Evolutionary conservation across 2,113 vertebrate genomes (phyloP).

Genomic region (Ochotona princeps): DNA sequence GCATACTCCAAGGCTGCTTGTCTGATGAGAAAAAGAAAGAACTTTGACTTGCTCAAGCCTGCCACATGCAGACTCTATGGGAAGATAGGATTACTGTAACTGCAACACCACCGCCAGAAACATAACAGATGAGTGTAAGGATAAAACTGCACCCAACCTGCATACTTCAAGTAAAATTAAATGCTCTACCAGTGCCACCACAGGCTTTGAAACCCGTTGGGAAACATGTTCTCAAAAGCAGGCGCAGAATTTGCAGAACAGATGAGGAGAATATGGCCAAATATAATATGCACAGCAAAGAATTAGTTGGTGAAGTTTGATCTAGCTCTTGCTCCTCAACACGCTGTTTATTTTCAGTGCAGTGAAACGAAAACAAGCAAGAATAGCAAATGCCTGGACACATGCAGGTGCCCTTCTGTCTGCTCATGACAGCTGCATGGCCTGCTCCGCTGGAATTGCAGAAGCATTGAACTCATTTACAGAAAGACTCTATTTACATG

Average conservation of each 20-base stretch:
- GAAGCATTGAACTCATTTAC: not conserved
- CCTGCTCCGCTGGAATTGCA: not conserved
- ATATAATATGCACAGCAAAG: not conserved
- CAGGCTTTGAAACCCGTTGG: not conserved
- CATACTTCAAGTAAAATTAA: not conserved
- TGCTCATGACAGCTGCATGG: not conserved
- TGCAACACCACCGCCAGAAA: too few species aligned
- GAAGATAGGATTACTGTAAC: not conserved
- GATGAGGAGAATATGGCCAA: slow-evolving; percentile 30
- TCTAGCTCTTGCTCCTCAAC: slow-evolving; percentile 37
- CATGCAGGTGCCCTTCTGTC: not conserved
- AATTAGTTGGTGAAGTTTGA: not conserved
- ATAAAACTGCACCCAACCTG: too few species aligned
- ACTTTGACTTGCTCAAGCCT: slow-evolving; percentile 59
- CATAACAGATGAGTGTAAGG: too few species aligned
- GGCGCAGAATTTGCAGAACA: not conserved
- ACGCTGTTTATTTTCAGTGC: slow-evolving; percentile 16
- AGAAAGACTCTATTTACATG: slow-evolving; percentile 59
- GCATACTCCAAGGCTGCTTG: slow-evolving; percentile 58
- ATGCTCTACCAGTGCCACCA: not conserved
- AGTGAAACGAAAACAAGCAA: not conserved
- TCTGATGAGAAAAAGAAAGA: slow-evolving; percentile 50
- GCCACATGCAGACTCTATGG: not conserved
- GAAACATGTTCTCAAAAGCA: slow-evolving; percentile 32
- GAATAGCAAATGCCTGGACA: not conserved